phyloP scores from a whole-genome alignment of 2,113 vertebrate genomes.

The Kryptolebias marmoratus region DNA sequence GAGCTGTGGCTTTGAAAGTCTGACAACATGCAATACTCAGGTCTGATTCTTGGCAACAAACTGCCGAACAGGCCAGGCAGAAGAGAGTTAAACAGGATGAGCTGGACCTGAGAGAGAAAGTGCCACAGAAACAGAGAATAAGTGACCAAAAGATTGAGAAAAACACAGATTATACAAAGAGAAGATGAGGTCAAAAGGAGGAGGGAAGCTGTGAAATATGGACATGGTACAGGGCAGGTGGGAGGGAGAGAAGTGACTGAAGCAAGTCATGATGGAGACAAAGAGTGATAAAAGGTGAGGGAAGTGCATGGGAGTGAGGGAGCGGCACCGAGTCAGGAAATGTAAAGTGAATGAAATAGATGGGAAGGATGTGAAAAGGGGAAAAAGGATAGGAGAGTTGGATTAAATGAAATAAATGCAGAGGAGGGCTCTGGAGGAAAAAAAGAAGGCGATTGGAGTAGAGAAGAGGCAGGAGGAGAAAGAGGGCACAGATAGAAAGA shows the following conservation, averaged over 20 bases:
- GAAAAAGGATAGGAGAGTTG: slow-evolving; percentile 59
- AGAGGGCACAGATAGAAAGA: slow-evolving; percentile 56
- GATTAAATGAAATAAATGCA: slow-evolving; percentile 77
- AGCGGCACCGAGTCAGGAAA: slow-evolving; percentile 35
- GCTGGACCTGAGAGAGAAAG: slow-evolving; percentile 20
- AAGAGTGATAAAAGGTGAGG: slow-evolving; percentile 52
- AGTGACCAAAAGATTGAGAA: slow-evolving; percentile 43
- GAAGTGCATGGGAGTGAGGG: slow-evolving; percentile 19
- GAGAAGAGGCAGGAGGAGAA: slow-evolving; percentile 53
- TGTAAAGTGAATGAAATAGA: slow-evolving; percentile 67
- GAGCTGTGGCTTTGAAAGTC: slow-evolving; percentile 48
- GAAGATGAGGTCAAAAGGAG: slow-evolving; percentile 50
- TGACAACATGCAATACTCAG: slow-evolving; percentile 43
- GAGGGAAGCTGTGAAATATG: slow-evolving; percentile 48
- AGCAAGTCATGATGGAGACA: slow-evolving; percentile 58
- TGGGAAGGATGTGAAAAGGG: slow-evolving; percentile 50
- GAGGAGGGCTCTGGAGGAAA: slow-evolving; percentile 66
- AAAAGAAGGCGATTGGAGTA: slow-evolving; percentile 53
- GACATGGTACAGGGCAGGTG: slow-evolving; percentile 20
- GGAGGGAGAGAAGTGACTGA: slow-evolving; percentile 40
- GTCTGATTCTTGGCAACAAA: slow-evolving; percentile 49
- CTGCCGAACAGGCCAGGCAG: slow-evolving; percentile 36
- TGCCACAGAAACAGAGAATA: slow-evolving; percentile 30
- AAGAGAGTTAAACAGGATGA: slow-evolving; percentile 37
- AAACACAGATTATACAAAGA: slow-evolving; percentile 56